Evolutionary conservation across 2,797 vertebrate genomes (phyloP), one percentile per base, ranked within the genome.

Genomic region (Sternotherus odoratus): DNA sequence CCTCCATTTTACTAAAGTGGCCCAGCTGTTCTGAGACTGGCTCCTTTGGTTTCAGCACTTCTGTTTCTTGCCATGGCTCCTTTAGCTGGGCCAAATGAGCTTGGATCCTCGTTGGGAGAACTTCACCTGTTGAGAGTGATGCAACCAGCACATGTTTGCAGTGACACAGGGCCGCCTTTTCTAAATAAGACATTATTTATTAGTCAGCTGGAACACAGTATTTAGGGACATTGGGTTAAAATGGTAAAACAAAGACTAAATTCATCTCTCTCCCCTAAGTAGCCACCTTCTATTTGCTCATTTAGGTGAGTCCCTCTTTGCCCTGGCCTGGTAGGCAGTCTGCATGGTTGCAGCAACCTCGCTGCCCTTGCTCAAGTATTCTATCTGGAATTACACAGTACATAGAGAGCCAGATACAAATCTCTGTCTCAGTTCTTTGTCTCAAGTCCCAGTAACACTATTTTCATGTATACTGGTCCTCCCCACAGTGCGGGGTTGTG

Each of bases 31-130:
- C 24, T 88, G 80, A 77, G 49, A 79, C n/a, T 53, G 17, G 43
- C 77, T 60, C 83, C 77, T 63, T 86, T 43, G 46, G 24, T 46
- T 91, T 93, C 78, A 92, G n/a, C 5, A 85, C 53, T 78, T 82
- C 16, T 36, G n/a, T 39, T 87, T 92, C 72, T 85, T n/a, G 78
- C 28, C 66, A 8, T 57, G 33, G 9, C n/a, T 75, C 23, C 88
- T 95, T 12, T 79, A 94, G 24, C 12, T 30, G 87, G 8, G 79
- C 49, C 10, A 93, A 75, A 89, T 93, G 88, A 90, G 30, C 1
- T 3, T 30, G 24, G 95, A 80, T 28, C 57, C 30, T n/a, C 51
- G 39, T 49, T 91, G 49, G 83, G 54, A 24, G 79, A 57, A 79
- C 6, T 56, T 5, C 1, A n/a, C 8, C 39, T 28, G 84, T 89